These are phyloP conservation scores for Acropora yongei DNA, from an alignment of 64 coral and sea anemone species.

Conservation along the genomic window DNA sequence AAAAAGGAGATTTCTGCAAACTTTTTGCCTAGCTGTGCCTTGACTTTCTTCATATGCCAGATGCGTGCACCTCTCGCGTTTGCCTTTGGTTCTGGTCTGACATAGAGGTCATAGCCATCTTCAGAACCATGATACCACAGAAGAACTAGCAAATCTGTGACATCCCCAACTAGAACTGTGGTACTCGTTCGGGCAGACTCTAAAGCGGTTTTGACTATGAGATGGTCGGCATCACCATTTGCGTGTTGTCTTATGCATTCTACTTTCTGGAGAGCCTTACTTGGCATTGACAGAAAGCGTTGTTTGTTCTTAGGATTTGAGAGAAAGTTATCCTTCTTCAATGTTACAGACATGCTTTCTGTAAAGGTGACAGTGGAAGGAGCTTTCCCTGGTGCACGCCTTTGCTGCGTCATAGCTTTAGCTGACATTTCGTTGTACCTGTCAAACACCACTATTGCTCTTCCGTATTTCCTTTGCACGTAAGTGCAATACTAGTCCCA, in stretches of 20 bases:
- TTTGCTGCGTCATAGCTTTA: slow-evolving; percentile 70
- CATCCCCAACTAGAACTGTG: slow-evolving; percentile 51
- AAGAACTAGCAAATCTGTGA: slow-evolving; percentile 37
- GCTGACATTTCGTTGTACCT: slow-evolving; percentile 21
- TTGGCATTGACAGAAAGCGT: slow-evolving; percentile 19
- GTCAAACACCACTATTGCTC: slow-evolving; percentile 18
- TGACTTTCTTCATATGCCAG: slow-evolving; percentile 48
- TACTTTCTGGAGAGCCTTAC: slow-evolving; percentile 27
- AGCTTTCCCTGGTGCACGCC: slow-evolving; percentile 44
- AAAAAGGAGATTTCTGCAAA: slow-evolving; percentile 42
- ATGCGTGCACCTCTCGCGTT: not conserved
- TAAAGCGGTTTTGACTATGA: slow-evolving; percentile 51
- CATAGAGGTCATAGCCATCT: slow-evolving; percentile 9
- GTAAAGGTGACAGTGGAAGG: slow-evolving; percentile 50
- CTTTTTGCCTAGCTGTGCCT: slow-evolving; percentile 20
- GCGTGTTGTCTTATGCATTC: slow-evolving; percentile 24
- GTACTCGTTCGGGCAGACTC: slow-evolving; percentile 30
- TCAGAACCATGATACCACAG: slow-evolving; percentile 5
- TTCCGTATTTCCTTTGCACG: slow-evolving; percentile 48
- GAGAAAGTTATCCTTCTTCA: slow-evolving; percentile 69
- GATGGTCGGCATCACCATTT: slow-evolving; percentile 46
- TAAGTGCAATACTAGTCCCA: slow-evolving; percentile 63
- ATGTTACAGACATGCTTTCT: slow-evolving; percentile 34
- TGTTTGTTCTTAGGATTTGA: slow-evolving; percentile 43
- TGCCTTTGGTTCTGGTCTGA: slow-evolving; percentile 55